Percentiles rank a stretch among this genome's conserved stretches.
These are phyloP conservation scores for Cremastobaeus sp. DNA, from an alignment of 2,888 invertebrate species.

Conservation along the genomic window DNA sequence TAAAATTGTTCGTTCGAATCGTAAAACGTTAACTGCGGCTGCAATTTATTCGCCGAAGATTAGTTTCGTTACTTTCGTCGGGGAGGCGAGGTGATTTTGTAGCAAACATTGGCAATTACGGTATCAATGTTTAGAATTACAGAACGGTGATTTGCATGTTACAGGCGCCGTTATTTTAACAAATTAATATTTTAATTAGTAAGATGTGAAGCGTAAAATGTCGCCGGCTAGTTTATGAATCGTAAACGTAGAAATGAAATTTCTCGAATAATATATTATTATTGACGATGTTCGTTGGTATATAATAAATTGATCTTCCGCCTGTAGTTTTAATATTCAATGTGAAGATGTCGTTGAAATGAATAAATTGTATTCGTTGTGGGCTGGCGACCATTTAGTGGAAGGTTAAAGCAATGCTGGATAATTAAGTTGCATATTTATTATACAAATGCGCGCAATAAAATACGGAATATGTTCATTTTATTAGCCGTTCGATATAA, in stretches of 20 bases:
- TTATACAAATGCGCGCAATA: conserved; percentile 48
- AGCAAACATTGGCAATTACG: conserved; percentile 39
- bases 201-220: conserved; percentile 53
- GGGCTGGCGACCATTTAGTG: conserved; percentile 29
- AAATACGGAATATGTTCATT: conserved; percentile 57
- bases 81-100: conserved; percentile 22
- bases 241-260: conserved; percentile 43
- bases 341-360: conserved; percentile 50
- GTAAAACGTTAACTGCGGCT: conserved; percentile 49
- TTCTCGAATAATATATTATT: conserved; percentile 53
- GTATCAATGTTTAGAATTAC: conserved; percentile 44
- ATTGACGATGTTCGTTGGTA: conserved; percentile 38
- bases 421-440: conserved; percentile 58
- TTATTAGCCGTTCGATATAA: conserved; percentile 47
- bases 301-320: conserved; percentile 53
- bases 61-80: conserved; percentile 12
- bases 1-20: conserved; percentile 49
- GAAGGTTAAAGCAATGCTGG: conserved; percentile 43
- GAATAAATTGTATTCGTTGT: conserved; percentile 49
- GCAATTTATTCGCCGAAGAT: conserved; percentile 40
- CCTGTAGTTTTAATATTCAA: conserved; percentile 46
- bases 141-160: conserved; percentile 47
- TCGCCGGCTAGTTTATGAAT: conserved; percentile 49
- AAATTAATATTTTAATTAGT: conserved; percentile 59
- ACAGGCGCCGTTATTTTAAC: conserved; percentile 44